Evolutionary conservation across 2,113 vertebrate genomes (phyloP).

Genomic region (Dromaius novaehollandiae): DNA sequence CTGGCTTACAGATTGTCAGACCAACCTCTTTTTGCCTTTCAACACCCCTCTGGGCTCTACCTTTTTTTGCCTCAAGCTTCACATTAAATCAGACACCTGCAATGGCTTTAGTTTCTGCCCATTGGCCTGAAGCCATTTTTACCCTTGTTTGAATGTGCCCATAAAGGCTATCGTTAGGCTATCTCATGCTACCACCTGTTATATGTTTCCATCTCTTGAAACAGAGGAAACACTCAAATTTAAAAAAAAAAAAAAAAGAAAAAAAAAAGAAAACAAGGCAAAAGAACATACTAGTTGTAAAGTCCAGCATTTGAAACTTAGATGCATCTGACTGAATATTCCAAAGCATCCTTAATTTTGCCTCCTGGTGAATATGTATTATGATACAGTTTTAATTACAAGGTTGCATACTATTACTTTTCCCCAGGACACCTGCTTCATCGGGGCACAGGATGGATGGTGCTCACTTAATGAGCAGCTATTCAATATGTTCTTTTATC

Average conservation of each 20-base stretch:
- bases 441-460: constrained; percentile 59
- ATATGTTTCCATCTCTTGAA: neutral
- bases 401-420: constrained; percentile 65
- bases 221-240: neutral
- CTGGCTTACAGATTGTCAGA: neutral
- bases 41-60: neutral
- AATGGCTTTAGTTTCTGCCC: neutral
- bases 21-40: neutral
- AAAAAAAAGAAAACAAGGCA: neutral
- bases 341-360: constrained; percentile 48
- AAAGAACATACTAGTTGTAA: neutral
- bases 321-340: constrained; percentile 37
- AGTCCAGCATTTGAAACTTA: constrained; percentile 26
- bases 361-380: constrained; percentile 67
- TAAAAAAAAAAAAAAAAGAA: neutral
- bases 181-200: neutral
- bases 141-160: neutral
- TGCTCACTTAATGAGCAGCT: constrained; percentile 64
- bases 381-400: constrained; percentile 66
- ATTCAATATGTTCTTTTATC: constrained; percentile 71
- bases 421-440: constrained; percentile 70
- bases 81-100: neutral
- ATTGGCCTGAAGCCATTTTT: neutral
- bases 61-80: neutral
- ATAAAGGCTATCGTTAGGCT: neutral